Evolutionary conservation across 2,113 vertebrate species (phyloP), one percentile per base, ranked within the genome.

Genomic region (Anas platyrhynchos): DNA sequence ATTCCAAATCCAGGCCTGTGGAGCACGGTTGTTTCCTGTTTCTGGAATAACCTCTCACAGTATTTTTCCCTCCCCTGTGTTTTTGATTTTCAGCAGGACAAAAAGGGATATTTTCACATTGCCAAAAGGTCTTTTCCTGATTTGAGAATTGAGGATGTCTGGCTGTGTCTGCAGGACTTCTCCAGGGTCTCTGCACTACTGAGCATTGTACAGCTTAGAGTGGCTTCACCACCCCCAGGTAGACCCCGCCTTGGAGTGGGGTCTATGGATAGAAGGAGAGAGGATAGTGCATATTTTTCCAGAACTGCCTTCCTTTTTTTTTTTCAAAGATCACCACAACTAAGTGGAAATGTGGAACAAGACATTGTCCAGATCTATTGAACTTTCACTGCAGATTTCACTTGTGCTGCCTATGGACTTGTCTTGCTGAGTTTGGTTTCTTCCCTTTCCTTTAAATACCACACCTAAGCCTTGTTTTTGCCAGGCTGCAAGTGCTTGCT

Each of bases 361-460:
- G 29, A 59, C 81, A 56, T 68, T 2, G 0, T 27, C 56, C 22
- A 43, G 29, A 59, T 73, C 52, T 61, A 52, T 54, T 68, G 56
- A 86, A 44, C 73, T 72, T 75, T 83, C 36, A 31, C 65, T 74
- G 65, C 65, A 88, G 67, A 23, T n/a, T 83, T 90, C 43, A 5
- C 69, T 84, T 25, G 46, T 11, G 11, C 44, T 3, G 55, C 32
- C 50, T 77, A 38, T 54, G 58, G 66, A 67, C 44, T 88, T 7
- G 1, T 72, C 44, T 46, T 50, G 36, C 72, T 32, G 72, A 86
- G 15, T 74, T 73, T 91, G 38, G 16, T 50, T 73, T 76, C 36
- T 89, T 83, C 38, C 8, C 23, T 88, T 73, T 61, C 44, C 77
- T 89, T 89, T 90, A 88, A 93, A 90, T 76, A 95, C 77, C 46